These are phyloP conservation scores for Solea senegalensis DNA, from an alignment of 2,113 vertebrate species.

Conservation along the genomic window DNA sequence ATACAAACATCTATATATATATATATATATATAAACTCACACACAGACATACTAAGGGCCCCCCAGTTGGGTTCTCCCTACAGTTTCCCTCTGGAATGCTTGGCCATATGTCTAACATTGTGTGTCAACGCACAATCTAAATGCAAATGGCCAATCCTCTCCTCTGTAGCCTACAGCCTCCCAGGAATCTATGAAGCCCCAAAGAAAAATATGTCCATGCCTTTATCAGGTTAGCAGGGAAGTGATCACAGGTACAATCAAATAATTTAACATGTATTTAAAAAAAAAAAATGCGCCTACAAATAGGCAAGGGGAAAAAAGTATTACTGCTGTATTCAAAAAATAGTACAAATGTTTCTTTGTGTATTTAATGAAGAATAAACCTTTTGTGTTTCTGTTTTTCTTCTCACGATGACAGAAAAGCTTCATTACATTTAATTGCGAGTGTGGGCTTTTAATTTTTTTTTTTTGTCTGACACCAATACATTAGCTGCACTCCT, in stretches of 20 bases:
- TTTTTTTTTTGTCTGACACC: conserved; percentile 60
- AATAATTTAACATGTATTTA: conserved; percentile 56
- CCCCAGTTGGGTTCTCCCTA: background rate
- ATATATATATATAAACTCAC: conserved; percentile 16
- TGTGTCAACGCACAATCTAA: conserved; percentile 70
- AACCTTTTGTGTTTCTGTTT: background rate
- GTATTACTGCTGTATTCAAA: background rate
- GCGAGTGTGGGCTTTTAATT: conserved; percentile 56
- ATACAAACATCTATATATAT: conserved; percentile 11
- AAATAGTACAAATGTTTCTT: background rate
- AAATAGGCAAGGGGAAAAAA: conserved; percentile 24
- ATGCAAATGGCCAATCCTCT: conserved; percentile 73
- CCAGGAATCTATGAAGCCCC: conserved; percentile 28
- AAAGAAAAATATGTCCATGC: conserved; percentile 29
- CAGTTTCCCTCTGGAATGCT: conserved; percentile 14
- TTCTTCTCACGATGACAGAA: conserved; percentile 4
- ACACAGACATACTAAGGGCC: conserved; percentile 16
- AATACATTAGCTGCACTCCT: conserved; percentile 54
- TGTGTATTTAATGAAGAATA: background rate
- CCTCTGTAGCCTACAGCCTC: conserved; percentile 42
- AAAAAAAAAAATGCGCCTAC: conserved; percentile 1
- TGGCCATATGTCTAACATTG: conserved; percentile 27
- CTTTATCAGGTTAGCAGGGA: conserved; percentile 45
- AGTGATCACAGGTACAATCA: conserved; percentile 50
- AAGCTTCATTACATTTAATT: conserved; percentile 67